Evolutionary conservation across 1,140 invertebrate genomes (phyloP).

Genomic region (Drosophila orosa): DNA sequence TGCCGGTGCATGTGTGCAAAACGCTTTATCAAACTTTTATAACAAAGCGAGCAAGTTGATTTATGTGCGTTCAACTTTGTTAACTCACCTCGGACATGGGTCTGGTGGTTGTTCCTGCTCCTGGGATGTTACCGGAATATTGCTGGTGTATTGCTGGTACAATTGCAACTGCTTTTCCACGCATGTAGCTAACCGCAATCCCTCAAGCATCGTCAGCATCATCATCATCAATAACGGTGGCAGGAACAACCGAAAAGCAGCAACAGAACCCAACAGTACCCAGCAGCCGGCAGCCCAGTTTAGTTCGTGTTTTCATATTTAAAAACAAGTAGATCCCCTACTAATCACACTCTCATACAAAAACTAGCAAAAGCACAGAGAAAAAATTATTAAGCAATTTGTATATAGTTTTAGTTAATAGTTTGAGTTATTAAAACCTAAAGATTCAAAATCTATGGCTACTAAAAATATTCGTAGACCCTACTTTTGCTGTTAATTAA

Average conservation of each 20-base stretch:
- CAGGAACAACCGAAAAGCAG: slow-evolving; percentile 16
- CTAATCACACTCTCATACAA: slow-evolving; percentile 68
- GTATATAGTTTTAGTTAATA: too few relatives aligned
- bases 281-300: slow-evolving; percentile 17
- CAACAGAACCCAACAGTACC: neutral
- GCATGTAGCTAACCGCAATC: slow-evolving; percentile 34
- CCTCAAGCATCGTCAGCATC: slow-evolving; percentile 59
- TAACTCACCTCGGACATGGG: slow-evolving; percentile 69
- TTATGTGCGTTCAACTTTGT: slow-evolving; percentile 79
- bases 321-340: slow-evolving; percentile 76
- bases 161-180: slow-evolving; percentile 25
- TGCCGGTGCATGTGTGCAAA: slow-evolving; percentile 61
- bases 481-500: too few relatives aligned
- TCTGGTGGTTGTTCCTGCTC: slow-evolving; percentile 12
- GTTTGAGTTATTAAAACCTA: too few relatives aligned
- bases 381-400: neutral
- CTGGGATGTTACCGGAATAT: slow-evolving; percentile 5
- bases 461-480: too few relatives aligned
- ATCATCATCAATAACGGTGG: slow-evolving; percentile 72
- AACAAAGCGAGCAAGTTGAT: slow-evolving; percentile 77
- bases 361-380: neutral
- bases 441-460: too few relatives aligned
- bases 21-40: slow-evolving; percentile 82
- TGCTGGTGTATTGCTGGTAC: neutral
- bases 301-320: slow-evolving; percentile 73